Conservation (phyloP, 2,797 vertebrate genomes). For the Pampus argenteus region DNA sequence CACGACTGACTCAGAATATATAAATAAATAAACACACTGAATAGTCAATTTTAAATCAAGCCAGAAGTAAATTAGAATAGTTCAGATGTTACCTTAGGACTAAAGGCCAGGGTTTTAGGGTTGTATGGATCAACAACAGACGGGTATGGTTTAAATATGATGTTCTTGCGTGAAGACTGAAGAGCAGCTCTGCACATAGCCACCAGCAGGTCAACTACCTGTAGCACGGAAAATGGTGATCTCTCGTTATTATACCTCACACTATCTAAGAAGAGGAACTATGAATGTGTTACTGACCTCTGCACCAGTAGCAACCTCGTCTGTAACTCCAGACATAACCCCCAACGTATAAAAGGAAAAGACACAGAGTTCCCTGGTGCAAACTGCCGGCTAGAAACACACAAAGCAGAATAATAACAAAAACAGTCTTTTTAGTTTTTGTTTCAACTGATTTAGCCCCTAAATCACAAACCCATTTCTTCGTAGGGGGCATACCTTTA, state of each 20-base stretch:
- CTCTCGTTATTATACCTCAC: background rate
- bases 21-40: background rate
- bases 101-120: slow-evolving; percentile 92
- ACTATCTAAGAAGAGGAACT: background rate
- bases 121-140: slow-evolving; percentile 93
- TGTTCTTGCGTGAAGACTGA: slow-evolving; percentile 92
- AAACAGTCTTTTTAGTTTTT: background rate
- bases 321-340: slow-evolving; percentile 93
- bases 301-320: slow-evolving; percentile 93
- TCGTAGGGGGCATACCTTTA: slow-evolving; percentile 87
- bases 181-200: slow-evolving; percentile 94
- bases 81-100: slow-evolving; percentile 88
- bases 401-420: slow-evolving; percentile 13
- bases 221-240: slow-evolving; percentile 23
- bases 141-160: slow-evolving; percentile 95
- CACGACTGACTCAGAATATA: background rate
- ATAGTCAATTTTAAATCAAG: background rate
- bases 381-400: slow-evolving; percentile 90
- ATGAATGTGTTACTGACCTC: slow-evolving; percentile 83
- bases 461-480: background rate
- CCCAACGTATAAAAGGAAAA: slow-evolving; percentile 94
- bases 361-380: slow-evolving; percentile 94
- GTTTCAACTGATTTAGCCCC: background rate
- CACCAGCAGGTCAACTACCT: slow-evolving; percentile 94
- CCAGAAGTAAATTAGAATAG: background rate